phyloP scores from a whole-genome alignment of 2,113 vertebrate genomes.

The Callipepla californica region DNA sequence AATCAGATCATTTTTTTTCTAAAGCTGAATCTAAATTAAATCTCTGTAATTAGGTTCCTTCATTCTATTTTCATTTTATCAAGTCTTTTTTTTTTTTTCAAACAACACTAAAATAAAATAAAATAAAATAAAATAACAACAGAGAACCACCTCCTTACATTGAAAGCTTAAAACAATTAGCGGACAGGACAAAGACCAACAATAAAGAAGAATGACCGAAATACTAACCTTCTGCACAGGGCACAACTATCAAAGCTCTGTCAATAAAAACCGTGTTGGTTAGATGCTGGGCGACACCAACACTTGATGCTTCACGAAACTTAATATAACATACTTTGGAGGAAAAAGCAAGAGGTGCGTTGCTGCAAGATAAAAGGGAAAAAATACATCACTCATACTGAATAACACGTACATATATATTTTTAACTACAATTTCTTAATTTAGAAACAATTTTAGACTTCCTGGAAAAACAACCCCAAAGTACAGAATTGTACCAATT shows the following conservation, averaged over 20 bases:
- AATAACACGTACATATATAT: background rate
- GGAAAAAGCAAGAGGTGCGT: constrained; percentile 91
- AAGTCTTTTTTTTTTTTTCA: background rate
- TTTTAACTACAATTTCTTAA: background rate
- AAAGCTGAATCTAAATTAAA: background rate
- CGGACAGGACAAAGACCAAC: constrained; percentile 60
- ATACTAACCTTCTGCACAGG: constrained; percentile 98
- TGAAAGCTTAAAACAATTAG: constrained; percentile 55
- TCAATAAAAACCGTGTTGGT: constrained; percentile 99
- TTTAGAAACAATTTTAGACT: background rate
- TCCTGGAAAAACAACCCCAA: background rate
- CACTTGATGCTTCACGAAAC: constrained; percentile 94
- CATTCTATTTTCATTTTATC: background rate
- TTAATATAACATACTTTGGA: constrained; percentile 99
- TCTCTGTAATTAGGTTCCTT: background rate
- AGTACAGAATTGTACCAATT: background rate
- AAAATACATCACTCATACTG: constrained; percentile 27
- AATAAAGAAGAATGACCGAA: constrained; percentile 33
- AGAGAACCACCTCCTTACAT: constrained; percentile 37
- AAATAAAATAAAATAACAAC: background rate
- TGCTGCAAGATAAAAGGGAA: constrained; percentile 84
- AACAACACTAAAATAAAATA: background rate
- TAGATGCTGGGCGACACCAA: constrained; percentile 98
- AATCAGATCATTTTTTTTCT: background rate
- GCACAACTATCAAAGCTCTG: constrained; percentile 99